Evolutionary conservation across 1,140 invertebrate genomes (phyloP).

Genomic region (Danaus melanippus): DNA sequence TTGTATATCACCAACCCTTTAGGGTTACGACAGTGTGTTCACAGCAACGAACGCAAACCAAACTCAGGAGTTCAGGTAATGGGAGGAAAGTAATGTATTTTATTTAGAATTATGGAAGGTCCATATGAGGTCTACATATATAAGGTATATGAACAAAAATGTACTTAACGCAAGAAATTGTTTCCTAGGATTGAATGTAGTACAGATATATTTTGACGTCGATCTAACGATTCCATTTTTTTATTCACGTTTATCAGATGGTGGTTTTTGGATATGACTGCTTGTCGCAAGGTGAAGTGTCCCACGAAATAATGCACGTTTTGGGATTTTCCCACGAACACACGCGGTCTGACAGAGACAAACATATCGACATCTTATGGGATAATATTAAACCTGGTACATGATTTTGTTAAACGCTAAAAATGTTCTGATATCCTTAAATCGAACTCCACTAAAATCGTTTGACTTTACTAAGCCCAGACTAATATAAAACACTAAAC

Average conservation of each 20-base stretch:
- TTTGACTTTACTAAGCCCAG: too few relatives aligned
- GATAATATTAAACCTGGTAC: conserved; percentile 80
- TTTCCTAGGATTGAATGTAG: too few relatives aligned
- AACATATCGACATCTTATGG: conserved; percentile 80
- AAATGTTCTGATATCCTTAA: too few relatives aligned
- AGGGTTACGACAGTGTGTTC: conserved; percentile 55
- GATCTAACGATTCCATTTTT: too few relatives aligned
- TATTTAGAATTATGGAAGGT: too few relatives aligned
- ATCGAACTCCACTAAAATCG: too few relatives aligned
- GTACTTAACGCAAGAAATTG: too few relatives aligned
- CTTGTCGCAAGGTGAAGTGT: conserved; percentile 75
- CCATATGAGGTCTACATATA: too few relatives aligned
- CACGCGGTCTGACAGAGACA: conserved; percentile 83
- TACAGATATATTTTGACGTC: too few relatives aligned
- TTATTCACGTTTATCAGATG: conserved; percentile 27
- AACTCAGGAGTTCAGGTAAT: conserved; percentile 54
- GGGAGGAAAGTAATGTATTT: background rate
- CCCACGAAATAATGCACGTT: conserved; percentile 90
- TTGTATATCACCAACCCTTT: conserved; percentile 56
- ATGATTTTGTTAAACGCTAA: background rate
- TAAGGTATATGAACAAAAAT: too few relatives aligned
- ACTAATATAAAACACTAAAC: too few relatives aligned
- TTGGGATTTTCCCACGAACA: conserved; percentile 91
- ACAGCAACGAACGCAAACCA: conserved; percentile 47
- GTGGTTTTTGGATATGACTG: conserved; percentile 63